These are phyloP conservation scores for Syndactyla subalaris DNA, from an alignment of 2,797 vertebrate genomes.

Conservation along the genomic window DNA sequence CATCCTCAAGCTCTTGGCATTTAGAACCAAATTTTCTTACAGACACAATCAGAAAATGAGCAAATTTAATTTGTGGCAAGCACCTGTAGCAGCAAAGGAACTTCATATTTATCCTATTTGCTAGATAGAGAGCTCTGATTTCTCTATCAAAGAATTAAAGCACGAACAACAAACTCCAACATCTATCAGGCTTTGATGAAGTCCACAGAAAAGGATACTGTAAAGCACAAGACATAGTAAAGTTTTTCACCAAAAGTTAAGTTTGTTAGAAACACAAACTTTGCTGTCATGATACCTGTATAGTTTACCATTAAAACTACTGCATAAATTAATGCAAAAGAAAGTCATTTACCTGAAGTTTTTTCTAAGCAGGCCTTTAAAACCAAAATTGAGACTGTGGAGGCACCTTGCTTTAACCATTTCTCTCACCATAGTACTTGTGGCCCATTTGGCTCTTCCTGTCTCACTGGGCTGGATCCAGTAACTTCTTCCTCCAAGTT, in stretches of 20 bases:
- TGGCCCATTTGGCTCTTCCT: neutral
- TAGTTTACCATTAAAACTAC: neutral
- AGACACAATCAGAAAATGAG: neutral
- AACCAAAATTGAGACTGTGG: neutral
- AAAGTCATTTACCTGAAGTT: neutral
- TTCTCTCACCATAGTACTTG: neutral
- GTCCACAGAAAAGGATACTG: neutral
- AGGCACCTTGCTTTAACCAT: neutral
- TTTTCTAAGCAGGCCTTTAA: neutral
- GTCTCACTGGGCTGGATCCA: neutral
- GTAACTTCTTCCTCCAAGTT: neutral
- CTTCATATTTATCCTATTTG: neutral
- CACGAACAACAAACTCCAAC: neutral
- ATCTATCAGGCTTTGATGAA: neutral
- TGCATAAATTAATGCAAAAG: neutral
- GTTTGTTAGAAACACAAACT: neutral
- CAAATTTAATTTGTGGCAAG: neutral
- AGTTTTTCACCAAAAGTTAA: neutral
- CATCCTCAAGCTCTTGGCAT: neutral
- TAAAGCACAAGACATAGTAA: neutral
- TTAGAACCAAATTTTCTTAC: neutral
- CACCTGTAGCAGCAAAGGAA: neutral
- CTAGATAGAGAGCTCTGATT: neutral
- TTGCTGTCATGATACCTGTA: neutral
- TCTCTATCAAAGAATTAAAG: neutral